Base-by-base conservation (phyloP, 2,113 vertebrate genomes). In the Notiomystis cincta region DNA sequence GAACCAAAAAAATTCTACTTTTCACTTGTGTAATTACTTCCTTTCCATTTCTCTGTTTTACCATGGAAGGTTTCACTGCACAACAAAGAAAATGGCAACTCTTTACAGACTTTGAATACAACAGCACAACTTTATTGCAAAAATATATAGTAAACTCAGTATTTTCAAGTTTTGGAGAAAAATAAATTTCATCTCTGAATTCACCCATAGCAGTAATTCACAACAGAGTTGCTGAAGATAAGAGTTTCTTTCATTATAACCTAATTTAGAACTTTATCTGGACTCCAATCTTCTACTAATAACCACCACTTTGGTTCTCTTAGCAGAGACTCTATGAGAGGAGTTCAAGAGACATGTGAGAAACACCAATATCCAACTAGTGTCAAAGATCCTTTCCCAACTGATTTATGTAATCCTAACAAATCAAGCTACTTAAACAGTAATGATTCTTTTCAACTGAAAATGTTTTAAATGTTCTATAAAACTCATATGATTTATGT, bases 351-450 rank as follows among this genome's bases (percentile, higher is more conserved):
- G 82, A 94, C 89, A 90, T 67, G 30, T 67, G 44, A 96, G 91
- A 94, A 96, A 91, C 80, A 89, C 82, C 76, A 57, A 90, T 80
- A 94, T 72, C 94, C 90, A 94, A 91, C 96, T 81, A 95, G 42
- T 58, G 79, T 65, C 95, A 89, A 94, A 87, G 81, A 87, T 84
- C 90, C 95, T 95, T 93, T 89, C 75, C 79, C 87, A 96, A 96
- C 90, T 16, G 84, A 95, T 96, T 95, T 61, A 67, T 45, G 31
- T 91, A 94, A 91, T 97, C 97, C 97, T 97, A 97, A 97, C 97
- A 97, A 98, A 97, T 97, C 95, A 97, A 97, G 95, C 94, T 96
- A 97, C 96, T 97, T 97, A 98, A 98, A 98, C 97, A 97, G 77
- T 96, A 79, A 98, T 93, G 77, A 96, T 66, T 48, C 69, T 94